Conservation (phyloP, 2,113 vertebrate species). For the Vidua chalybeata region DNA sequence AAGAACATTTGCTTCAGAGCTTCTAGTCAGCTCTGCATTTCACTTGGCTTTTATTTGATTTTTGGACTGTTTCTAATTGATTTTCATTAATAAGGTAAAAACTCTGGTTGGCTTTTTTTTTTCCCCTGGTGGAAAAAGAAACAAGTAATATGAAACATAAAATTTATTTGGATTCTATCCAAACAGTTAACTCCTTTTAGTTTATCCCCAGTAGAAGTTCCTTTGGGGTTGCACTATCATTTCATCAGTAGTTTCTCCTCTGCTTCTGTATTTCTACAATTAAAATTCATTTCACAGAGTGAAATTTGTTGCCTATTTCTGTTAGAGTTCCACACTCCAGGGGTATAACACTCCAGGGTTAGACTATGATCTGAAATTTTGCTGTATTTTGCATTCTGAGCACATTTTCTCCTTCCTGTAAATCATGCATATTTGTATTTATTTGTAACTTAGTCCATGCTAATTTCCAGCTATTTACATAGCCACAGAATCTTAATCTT, state of each 20-base stretch:
- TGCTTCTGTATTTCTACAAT: conserved; percentile 2
- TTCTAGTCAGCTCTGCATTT: conserved; percentile 27
- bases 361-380: neutral
- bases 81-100: conserved; percentile 63
- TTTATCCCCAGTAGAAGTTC: neutral
- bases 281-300: neutral
- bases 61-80: conserved; percentile 63
- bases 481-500: conserved; percentile 9
- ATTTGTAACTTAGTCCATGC: neutral
- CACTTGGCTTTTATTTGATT: conserved; percentile 52
- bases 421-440: neutral
- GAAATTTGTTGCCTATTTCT: neutral
- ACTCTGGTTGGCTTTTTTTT: neutral
- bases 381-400: neutral
- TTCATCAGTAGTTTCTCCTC: conserved; percentile 7
- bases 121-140: neutral
- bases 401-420: neutral
- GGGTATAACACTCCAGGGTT: neutral
- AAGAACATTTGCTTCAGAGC: conserved; percentile 64
- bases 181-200: conserved; percentile 29
- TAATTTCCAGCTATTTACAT: conserved; percentile 12
- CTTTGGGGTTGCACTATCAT: neutral
- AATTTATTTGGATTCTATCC: conserved; percentile 1
- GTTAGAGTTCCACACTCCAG: neutral
- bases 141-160: conserved; percentile 10